phyloP scores from a whole-genome alignment of 64 coral and sea anemone genomes.

The Montipora sp. region DNA sequence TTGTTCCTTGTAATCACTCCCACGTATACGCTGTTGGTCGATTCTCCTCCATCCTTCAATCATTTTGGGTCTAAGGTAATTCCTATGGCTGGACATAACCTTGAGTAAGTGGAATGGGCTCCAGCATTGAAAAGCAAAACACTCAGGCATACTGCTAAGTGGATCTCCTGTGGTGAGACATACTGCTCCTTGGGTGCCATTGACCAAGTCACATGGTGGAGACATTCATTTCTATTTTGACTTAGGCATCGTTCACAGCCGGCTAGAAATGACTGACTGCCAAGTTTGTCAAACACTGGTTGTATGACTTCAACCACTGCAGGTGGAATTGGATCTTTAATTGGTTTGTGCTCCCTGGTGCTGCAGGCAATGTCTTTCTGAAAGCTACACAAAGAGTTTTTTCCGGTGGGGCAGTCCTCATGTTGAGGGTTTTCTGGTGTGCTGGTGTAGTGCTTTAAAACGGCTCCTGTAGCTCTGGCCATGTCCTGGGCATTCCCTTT shows the following conservation, averaged over 20 bases:
- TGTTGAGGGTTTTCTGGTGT: slow-evolving; percentile 43
- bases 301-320: slow-evolving; percentile 48
- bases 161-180: slow-evolving; percentile 34
- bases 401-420: slow-evolving; percentile 43
- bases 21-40: background rate
- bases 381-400: slow-evolving; percentile 56
- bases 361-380: slow-evolving; percentile 31
- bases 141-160: slow-evolving; percentile 54
- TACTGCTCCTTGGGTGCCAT: slow-evolving; percentile 69
- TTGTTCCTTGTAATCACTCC: slow-evolving; percentile 4
- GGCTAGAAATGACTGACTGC: slow-evolving; percentile 32
- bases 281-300: slow-evolving; percentile 50
- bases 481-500: slow-evolving; percentile 56
- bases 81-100: background rate
- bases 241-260: slow-evolving; percentile 67
- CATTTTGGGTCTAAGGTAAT: background rate
- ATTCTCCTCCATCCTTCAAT: background rate
- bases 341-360: slow-evolving; percentile 21
- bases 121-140: slow-evolving; percentile 49
- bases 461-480: slow-evolving; percentile 68
- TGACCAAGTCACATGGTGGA: slow-evolving; percentile 81
- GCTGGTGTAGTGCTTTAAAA: slow-evolving; percentile 70
- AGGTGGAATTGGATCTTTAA: slow-evolving; percentile 46
- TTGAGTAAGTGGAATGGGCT: background rate
- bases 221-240: slow-evolving; percentile 65